Evolutionary conservation across 2,888 invertebrate species (phyloP), one percentile per base, ranked within the genome.

Genomic region (Apamea monoglypha): DNA sequence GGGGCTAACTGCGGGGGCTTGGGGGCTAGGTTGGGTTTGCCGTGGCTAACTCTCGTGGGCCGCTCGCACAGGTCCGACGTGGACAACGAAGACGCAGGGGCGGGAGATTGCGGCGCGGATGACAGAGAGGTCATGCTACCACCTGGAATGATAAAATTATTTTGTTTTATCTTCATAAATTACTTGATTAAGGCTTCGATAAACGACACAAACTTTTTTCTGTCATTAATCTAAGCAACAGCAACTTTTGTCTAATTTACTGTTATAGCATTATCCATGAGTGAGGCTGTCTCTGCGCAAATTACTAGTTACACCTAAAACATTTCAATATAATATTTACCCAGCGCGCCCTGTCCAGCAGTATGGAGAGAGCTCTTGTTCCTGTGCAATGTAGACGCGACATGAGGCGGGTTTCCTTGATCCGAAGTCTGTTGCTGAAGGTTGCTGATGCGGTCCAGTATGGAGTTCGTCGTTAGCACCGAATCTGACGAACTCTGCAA

Each of bases 21-120:
- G 2, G 99, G 99, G 47, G 98, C 98, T 87, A 98, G 95, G 94
- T 98, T 97, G 40, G 98, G 98, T 95, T 99, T 99, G 74, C 98
- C 98, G 96, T 98, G 97, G 91, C 97, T 97, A 53, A 97, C 95
- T 66, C 97, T 95, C 50, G 97, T 8, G 12, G 89, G 97, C 85
- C 97, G 95, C 88, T 96, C 95, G 59, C 95, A 95, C 7, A 97
- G 90, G 88, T 96, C 96, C 0, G 96, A 96, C 25, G 97, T 95
- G n/a, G 97, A 97, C 0, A 95, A 91, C 0, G 96, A 96, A 0
- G 96, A 91, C 5, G 94, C 84, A 0, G 96, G 95, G 0, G 95
- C 84, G 0, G 95, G 94, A 0, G 95, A 91, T 0, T 95, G 91
- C 0, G 95, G 93, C 0, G 95, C 93, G 1, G 95, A 94, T 1